A percentile compares a stretch with the other conserved stretches of the same genome.
Evolutionary conservation across 2,797 vertebrate species (phyloP).

Genomic region (Microcaecilia unicolor): DNA sequence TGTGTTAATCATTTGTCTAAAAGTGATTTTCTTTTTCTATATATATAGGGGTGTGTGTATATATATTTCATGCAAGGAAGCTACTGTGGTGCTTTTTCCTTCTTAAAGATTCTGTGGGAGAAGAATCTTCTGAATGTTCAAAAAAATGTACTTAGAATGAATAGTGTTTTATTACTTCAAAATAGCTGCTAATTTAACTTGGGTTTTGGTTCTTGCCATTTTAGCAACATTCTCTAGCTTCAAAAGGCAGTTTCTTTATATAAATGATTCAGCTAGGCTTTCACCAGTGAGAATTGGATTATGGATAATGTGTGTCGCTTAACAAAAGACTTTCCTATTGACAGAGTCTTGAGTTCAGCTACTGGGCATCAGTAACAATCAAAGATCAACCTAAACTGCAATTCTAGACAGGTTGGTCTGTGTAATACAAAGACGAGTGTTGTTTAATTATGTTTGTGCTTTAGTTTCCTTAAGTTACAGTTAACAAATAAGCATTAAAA

Average conservation of each 20-base stretch:
- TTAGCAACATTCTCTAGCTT: slow-evolving; percentile 8
- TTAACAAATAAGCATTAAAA: too few relatives aligned
- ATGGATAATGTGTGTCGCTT: slow-evolving; percentile 17
- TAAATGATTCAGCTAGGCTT: slow-evolving; percentile 27
- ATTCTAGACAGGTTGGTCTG: slow-evolving; percentile 1
- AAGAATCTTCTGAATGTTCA: slow-evolving; percentile 10
- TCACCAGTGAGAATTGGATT: slow-evolving; percentile 13
- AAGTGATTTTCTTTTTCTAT: too few relatives aligned
- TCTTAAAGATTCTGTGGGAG: slow-evolving; percentile 2
- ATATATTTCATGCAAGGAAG: neutral
- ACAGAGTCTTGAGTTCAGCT: slow-evolving; percentile 5
- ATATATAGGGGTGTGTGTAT: too few relatives aligned
- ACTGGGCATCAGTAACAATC: slow-evolving; percentile 15
- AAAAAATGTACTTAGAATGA: neutral
- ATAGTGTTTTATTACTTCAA: slow-evolving; percentile 19
- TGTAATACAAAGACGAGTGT: slow-evolving; percentile 6
- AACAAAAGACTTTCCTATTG: slow-evolving; percentile 9
- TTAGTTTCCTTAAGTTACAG: too few relatives aligned
- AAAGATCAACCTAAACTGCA: slow-evolving; percentile 3
- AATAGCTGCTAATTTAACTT: slow-evolving; percentile 24
- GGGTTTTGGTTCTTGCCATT: slow-evolving; percentile 19
- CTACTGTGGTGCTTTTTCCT: too few relatives aligned
- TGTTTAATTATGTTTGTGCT: neutral
- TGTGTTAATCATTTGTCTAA: too few relatives aligned
- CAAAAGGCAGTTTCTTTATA: slow-evolving; percentile 22